phyloP scores from a whole-genome alignment of 2,888 invertebrate species.

The Camptogramma bilineatum region DNA sequence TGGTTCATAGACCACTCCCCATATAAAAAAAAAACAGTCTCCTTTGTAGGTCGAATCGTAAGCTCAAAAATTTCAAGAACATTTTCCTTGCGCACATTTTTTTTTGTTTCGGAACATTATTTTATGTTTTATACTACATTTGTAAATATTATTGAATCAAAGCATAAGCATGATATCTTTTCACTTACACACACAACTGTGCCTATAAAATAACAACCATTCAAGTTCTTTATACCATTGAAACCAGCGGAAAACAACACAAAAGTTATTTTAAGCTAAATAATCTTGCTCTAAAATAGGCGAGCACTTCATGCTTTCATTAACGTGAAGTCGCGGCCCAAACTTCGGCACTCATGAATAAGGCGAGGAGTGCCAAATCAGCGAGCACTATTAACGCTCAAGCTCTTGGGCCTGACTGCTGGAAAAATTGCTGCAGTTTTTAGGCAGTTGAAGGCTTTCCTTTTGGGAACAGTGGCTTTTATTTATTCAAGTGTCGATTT shows the following conservation, averaged over 20 bases:
- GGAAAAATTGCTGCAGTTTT: constrained; percentile 32
- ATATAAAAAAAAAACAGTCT: too few species aligned
- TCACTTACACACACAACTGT: too few species aligned
- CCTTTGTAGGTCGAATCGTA: constrained; percentile 52
- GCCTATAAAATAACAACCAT: too few species aligned
- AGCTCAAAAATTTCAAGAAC: constrained; percentile 49
- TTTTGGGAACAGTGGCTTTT: constrained; percentile 11
- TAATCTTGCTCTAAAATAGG: constrained; percentile 24
- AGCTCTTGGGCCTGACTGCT: constrained; percentile 31
- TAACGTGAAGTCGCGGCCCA: constrained; percentile 48
- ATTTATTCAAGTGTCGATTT: neutral
- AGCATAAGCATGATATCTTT: too few species aligned
- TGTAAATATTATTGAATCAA: too few species aligned
- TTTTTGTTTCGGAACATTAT: neutral
- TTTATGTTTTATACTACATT: neutral
- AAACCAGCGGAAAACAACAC: too few species aligned
- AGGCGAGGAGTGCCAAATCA: constrained; percentile 59
- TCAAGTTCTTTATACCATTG: too few species aligned
- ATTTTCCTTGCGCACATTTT: neutral
- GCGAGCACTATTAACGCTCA: constrained; percentile 53
- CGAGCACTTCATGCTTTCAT: constrained; percentile 50
- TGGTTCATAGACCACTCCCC: too few species aligned
- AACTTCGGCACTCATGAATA: constrained; percentile 51
- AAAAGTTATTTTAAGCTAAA: constrained; percentile 2
- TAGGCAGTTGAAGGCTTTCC: constrained; percentile 17